Percentiles rank a stretch among this genome's conserved stretches.
Evolutionary conservation across 2,888 invertebrate genomes (phyloP).

Genomic region (Platypus cylindrus): DNA sequence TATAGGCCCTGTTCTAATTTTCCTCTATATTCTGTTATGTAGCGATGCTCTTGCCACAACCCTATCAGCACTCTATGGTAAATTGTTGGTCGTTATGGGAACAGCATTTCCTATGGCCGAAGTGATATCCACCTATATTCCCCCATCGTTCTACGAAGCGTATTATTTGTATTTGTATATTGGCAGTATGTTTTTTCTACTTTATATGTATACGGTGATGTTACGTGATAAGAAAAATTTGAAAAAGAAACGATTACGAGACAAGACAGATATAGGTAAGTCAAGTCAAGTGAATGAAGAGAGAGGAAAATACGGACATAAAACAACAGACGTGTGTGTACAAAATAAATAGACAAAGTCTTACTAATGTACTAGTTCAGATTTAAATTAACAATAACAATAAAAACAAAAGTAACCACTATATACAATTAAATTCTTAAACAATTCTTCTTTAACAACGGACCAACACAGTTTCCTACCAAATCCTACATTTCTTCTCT

Average conservation of each 20-base stretch:
- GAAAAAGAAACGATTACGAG: constrained; percentile 22
- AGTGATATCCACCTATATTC: constrained; percentile 88
- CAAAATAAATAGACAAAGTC: no score
- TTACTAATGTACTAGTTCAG: no score
- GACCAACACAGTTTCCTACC: constrained; percentile 62
- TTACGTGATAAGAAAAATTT: constrained; percentile 40
- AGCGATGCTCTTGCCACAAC: constrained; percentile 84
- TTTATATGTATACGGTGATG: constrained; percentile 58
- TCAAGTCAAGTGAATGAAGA: neutral
- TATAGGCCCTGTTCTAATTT: no score
- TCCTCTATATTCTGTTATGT: constrained; percentile 23
- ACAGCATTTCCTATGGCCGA: constrained; percentile 93
- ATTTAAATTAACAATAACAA: no score
- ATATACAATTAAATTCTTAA: no score
- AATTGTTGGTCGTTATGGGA: constrained; percentile 87
- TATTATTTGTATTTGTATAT: constrained; percentile 50
- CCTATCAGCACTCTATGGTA: constrained; percentile 85
- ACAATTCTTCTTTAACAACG: no score
- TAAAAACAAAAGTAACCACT: no score
- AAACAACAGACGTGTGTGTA: no score
- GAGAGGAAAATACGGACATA: no score
- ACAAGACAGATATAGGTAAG: constrained; percentile 16
- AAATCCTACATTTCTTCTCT: constrained; percentile 60
- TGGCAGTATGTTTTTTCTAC: constrained; percentile 54
- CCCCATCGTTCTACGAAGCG: constrained; percentile 87